Base-by-base conservation (phyloP, 2,797 vertebrate species). In the Ateles fusciceps region DNA sequence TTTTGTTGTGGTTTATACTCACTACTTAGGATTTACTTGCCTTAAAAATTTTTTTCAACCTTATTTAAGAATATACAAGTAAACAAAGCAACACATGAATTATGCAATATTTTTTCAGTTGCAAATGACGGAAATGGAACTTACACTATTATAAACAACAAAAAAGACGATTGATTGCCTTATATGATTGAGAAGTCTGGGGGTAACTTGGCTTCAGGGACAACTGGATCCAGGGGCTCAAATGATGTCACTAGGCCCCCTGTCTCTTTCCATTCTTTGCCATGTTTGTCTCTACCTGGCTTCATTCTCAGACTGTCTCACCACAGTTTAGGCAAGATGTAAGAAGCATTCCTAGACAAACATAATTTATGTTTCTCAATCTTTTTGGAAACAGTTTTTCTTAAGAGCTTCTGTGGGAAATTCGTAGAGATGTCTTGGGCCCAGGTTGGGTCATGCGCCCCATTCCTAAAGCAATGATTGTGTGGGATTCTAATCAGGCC, bases 31-130 rank as follows among this genome's bases (percentile, higher is more conserved):
- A 48, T 50, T 50, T 13, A 74, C 21, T 87, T 59, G 26, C 22
- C 85, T 91, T 28, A 81, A 85, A 52, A 80, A 1, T 72, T 42
- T 61, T 75, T 83, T 85, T 50, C 12, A 48, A 64, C 15, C 95
- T 96, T 95, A 19, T 85, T 94, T 92, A 75, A 79, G 81, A 59
- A 52, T 52, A 21, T 84, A 74, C 39, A 50, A 94, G 42, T 59
- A 71, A 93, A 83, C 86, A 86, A 85, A 90, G 74, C 33, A 81
- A 19, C 74, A 36, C 17, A 8, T 75, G 15, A 80, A 87, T 84
- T 68, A 28, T 11, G 14, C 14, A 5, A 24, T 14, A 39, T 44
- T 24, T 85, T 57, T 89, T 91, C 80, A 26, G 7, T 50, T 89
- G 12, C 13, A 59, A 84, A n/a, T 79, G 36, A 15, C n/a, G 81